These are phyloP conservation scores for Caenorhabditis sp. DNA, from an alignment of 2,888 invertebrate genomes.

Conservation along the genomic window DNA sequence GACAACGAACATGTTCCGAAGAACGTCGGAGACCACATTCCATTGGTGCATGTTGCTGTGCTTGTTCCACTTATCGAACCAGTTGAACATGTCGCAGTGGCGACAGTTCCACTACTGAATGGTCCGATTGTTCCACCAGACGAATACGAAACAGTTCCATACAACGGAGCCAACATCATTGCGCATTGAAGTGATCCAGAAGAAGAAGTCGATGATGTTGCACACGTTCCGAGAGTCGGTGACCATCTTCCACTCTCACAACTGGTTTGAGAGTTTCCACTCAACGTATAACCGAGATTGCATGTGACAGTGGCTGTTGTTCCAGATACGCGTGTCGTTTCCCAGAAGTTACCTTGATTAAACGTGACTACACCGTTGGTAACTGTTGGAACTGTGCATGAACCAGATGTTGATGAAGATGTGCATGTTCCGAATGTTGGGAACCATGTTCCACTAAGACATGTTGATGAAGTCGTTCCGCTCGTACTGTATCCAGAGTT, in stretches of 20 bases:
- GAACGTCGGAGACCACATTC: slow-evolving; percentile 42
- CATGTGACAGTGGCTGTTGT: slow-evolving; percentile 7
- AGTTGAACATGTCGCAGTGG: slow-evolving; percentile 47
- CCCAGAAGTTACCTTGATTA: not conserved
- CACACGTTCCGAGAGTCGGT: slow-evolving; percentile 2
- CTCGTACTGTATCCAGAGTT: slow-evolving; percentile 4
- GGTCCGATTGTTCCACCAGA: slow-evolving; percentile 36
- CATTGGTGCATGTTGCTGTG: slow-evolving; percentile 40
- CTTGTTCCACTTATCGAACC: slow-evolving; percentile 29
- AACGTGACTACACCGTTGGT: slow-evolving; percentile 6
- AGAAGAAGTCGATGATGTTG: not conserved
- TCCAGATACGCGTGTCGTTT: not conserved
- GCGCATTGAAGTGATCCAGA: slow-evolving; percentile 20
- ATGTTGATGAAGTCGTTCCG: slow-evolving; percentile 4
- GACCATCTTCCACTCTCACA: not conserved
- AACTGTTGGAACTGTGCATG: slow-evolving; percentile 5
- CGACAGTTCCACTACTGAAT: slow-evolving; percentile 48
- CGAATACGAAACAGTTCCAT: slow-evolving; percentile 34
- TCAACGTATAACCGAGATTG: slow-evolving; percentile 3
- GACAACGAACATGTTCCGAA: slow-evolving; percentile 28
- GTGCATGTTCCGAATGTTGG: not conserved
- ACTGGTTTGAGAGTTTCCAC: slow-evolving; percentile 3
- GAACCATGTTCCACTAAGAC: not conserved
- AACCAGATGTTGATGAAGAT: not conserved
- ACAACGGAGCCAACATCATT: slow-evolving; percentile 35